phyloP scores from a whole-genome alignment of 2,888 invertebrate species.

The Tuta absoluta region DNA sequence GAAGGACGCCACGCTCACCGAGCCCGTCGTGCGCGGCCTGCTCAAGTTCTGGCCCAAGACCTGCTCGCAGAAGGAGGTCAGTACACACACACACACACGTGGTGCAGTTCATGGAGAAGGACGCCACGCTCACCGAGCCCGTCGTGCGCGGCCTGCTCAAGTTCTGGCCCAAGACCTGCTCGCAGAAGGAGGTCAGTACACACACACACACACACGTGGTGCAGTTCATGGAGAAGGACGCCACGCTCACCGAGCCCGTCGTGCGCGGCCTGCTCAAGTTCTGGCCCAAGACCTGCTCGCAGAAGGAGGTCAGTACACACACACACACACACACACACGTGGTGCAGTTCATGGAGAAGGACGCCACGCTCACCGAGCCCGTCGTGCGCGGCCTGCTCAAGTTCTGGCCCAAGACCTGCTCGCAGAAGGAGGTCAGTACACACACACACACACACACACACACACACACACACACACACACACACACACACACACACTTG shows the following conservation, averaged over 20 bases:
- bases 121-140: constrained; percentile 98
- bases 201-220: constrained; percentile 99
- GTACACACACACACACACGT: background rate
- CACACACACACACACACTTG: constrained; percentile 95
- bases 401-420: too few species aligned
- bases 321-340: too few species aligned
- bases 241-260: constrained; percentile 97
- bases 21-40: constrained; percentile 97
- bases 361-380: too few species aligned
- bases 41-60: constrained; percentile 99
- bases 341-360: background rate
- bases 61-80: constrained; percentile 98
- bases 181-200: constrained; percentile 95
- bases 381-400: too few species aligned
- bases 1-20: constrained; percentile 98
- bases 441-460: constrained; percentile 76
- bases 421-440: constrained; percentile 82
- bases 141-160: constrained; percentile 98
- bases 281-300: constrained; percentile 59
- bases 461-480: too few species aligned
- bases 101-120: constrained; percentile 95
- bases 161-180: constrained; percentile 99
- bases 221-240: constrained; percentile 99
- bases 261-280: constrained; percentile 98
- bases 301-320: too few species aligned